Conservation (phyloP, 2,113 vertebrate genomes). For the Dasypus novemcinctus region DNA sequence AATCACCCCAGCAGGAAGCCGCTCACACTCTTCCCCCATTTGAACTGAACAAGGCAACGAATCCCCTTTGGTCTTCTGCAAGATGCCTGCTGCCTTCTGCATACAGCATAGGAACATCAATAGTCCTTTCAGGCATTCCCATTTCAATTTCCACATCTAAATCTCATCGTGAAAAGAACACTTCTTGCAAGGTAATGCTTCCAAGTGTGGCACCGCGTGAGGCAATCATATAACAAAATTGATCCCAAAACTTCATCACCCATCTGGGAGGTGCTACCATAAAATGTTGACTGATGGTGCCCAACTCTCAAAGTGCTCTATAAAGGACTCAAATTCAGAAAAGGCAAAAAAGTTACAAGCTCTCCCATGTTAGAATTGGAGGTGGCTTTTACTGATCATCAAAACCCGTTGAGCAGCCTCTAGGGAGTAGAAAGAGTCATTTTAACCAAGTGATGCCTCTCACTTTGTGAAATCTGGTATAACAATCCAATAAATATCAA, state of each 20-base stretch:
- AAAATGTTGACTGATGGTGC: neutral
- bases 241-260: neutral
- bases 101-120: slow-evolving; percentile 6
- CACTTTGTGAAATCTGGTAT: slow-evolving; percentile 41
- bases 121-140: neutral
- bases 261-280: neutral
- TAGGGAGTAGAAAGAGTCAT: neutral
- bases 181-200: neutral
- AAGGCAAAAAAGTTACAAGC: slow-evolving; percentile 14
- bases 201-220: neutral
- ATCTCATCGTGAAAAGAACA: slow-evolving; percentile 51
- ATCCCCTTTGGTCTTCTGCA: slow-evolving; percentile 36
- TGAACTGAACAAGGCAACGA: slow-evolving; percentile 55
- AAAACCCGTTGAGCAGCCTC: neutral
- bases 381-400: slow-evolving; percentile 35
- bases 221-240: neutral
- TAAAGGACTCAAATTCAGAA: slow-evolving; percentile 49
- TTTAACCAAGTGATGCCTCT: neutral
- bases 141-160: slow-evolving; percentile 49
- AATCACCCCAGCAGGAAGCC: neutral
- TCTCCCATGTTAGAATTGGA: neutral
- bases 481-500: slow-evolving; percentile 21
- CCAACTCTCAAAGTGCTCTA: slow-evolving; percentile 19
- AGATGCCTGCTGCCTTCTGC: slow-evolving; percentile 40
- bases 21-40: slow-evolving; percentile 15